Percentiles rank a stretch among this genome's conserved stretches.
phyloP scores from a whole-genome alignment of 1,140 invertebrate species.

The Rhizoglyphus robini region DNA sequence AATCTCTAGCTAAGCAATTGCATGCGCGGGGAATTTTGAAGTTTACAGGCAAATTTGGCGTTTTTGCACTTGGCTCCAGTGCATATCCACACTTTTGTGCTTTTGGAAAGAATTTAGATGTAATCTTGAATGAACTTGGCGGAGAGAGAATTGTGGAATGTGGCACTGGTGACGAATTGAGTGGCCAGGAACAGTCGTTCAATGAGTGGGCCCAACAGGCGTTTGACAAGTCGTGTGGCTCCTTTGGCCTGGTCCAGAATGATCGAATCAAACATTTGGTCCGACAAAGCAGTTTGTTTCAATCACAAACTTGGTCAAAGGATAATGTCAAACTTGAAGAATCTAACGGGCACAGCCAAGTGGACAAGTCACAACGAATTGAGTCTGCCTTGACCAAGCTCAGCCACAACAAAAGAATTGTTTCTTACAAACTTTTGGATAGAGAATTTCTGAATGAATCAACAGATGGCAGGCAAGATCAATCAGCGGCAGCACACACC shows the following conservation, averaged over 20 bases:
- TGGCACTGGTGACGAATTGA: conserved; percentile 79
- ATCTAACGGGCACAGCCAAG: conserved; percentile 23
- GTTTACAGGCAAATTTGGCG: conserved; percentile 52
- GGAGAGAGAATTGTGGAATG: conserved; percentile 68
- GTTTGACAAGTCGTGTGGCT: conserved; percentile 78
- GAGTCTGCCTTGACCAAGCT: not conserved
- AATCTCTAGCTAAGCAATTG: conserved; percentile 63
- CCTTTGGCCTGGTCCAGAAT: conserved; percentile 63
- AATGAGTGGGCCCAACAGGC: conserved; percentile 77
- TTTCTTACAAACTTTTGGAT: conserved; percentile 45
- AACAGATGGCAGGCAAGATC: not conserved
- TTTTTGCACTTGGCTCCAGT: conserved; percentile 84
- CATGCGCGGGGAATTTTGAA: too few relatives aligned
- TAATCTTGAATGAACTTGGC: conserved; percentile 70
- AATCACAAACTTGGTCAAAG: conserved; percentile 45
- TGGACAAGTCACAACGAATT: not conserved
- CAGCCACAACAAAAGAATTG: conserved; percentile 44
- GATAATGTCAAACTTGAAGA: conserved; percentile 56
- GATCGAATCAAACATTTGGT: conserved; percentile 66
- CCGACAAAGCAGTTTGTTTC: too few relatives aligned
- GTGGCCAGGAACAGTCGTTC: conserved; percentile 87
- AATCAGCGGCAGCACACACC: conserved; percentile 12
- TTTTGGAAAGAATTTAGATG: conserved; percentile 85
- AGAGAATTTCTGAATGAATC: conserved; percentile 33
- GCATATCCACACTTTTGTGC: conserved; percentile 95